Percentiles rank a stretch among this genome's conserved stretches.
These are phyloP conservation scores for Gonioctena quinquepunctata DNA, from an alignment of 1,140 invertebrate species.

Conservation along the genomic window DNA sequence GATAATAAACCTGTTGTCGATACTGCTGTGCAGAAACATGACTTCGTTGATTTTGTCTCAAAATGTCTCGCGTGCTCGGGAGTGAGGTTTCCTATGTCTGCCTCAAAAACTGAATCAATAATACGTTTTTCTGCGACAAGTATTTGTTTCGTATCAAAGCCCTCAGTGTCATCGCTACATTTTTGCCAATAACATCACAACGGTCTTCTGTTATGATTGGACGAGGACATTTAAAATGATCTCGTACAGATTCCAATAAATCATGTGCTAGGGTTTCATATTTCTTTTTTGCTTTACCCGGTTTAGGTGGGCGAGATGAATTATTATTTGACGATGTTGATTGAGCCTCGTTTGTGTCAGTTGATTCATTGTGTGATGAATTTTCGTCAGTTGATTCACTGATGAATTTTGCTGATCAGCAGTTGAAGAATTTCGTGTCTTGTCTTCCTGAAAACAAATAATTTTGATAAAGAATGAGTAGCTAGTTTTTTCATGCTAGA, in stretches of 20 bases:
- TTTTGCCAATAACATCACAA: conserved; percentile 24
- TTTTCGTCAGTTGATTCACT: too few relatives aligned
- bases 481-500: too few relatives aligned
- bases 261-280: too few relatives aligned
- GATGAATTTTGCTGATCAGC: conserved; percentile 13
- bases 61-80: not conserved
- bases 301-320: too few relatives aligned
- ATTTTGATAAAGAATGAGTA: not conserved
- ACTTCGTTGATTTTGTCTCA: not conserved
- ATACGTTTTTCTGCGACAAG: conserved; percentile 26
- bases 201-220: conserved; percentile 14
- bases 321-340: too few relatives aligned
- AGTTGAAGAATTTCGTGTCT: not conserved
- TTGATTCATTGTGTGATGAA: too few relatives aligned
- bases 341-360: too few relatives aligned
- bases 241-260: conserved; percentile 18
- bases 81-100: conserved; percentile 4
- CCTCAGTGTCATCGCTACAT: conserved; percentile 24
- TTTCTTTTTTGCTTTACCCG: too few relatives aligned
- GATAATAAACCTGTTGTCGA: too few relatives aligned
- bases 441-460: not conserved
- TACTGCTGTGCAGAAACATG: too few relatives aligned
- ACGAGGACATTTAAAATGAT: conserved; percentile 21
- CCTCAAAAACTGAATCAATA: conserved; percentile 2
- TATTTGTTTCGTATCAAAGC: conserved; percentile 11